Evolutionary conservation across 2,797 vertebrate genomes (phyloP).

Genomic region (Trachops cirrhosus): DNA sequence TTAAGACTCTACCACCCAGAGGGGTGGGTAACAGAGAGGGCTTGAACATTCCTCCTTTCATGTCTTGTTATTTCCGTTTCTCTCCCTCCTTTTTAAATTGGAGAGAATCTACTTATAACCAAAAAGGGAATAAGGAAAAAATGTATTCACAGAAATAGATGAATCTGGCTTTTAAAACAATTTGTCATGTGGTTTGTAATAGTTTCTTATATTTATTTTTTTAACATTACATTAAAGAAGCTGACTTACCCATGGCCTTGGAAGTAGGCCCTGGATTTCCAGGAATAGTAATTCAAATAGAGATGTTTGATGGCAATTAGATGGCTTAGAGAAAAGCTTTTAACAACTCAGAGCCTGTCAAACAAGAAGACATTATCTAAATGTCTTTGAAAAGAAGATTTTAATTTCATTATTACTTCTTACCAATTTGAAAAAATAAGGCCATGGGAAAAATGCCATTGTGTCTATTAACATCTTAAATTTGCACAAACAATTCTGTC

Average conservation of each 20-base stretch:
- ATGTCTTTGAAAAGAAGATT: slow-evolving; percentile 53
- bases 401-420: slow-evolving; percentile 49
- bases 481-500: background rate
- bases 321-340: slow-evolving; percentile 39
- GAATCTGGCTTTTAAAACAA: background rate
- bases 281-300: slow-evolving; percentile 43
- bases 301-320: slow-evolving; percentile 39
- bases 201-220: slow-evolving; percentile 26
- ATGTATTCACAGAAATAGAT: background rate
- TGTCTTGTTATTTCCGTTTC: background rate
- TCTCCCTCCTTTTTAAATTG: background rate
- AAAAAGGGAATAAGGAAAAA: slow-evolving; percentile 3
- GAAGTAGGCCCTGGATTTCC: slow-evolving; percentile 33
- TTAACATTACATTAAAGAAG: background rate
- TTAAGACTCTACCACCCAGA: background rate
- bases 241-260: background rate
- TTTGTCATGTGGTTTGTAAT: background rate
- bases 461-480: background rate
- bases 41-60: background rate
- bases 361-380: slow-evolving; percentile 33
- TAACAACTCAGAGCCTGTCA: slow-evolving; percentile 58
- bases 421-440: slow-evolving; percentile 36
- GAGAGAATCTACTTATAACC: background rate
- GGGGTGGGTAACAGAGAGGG: background rate
- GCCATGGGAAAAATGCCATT: background rate